Evolutionary conservation across 2,888 invertebrate species (phyloP).

Genomic region (Allolobophora icterica): DNA sequence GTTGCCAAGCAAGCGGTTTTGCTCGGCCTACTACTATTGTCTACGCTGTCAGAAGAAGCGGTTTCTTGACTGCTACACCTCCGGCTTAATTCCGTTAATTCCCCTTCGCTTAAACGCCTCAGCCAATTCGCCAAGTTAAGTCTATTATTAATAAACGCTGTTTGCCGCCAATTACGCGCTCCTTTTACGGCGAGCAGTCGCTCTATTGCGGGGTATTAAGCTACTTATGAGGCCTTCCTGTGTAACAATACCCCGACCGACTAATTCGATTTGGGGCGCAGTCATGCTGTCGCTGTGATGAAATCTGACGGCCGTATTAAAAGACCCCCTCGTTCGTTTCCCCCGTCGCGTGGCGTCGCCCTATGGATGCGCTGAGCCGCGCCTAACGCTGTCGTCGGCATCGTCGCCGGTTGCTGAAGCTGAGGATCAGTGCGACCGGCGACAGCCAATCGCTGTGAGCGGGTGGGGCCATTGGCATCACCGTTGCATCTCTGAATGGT

Average conservation of each 20-base stretch:
- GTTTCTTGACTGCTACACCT: neutral
- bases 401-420: neutral
- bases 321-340: neutral
- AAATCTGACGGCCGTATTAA: neutral
- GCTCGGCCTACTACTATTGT: neutral
- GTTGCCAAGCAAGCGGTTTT: neutral
- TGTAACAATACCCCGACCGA: neutral
- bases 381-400: neutral
- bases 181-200: neutral
- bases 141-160: slow-evolving; percentile 17
- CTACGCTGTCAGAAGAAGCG: neutral
- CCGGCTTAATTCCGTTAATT: neutral
- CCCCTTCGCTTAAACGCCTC: neutral
- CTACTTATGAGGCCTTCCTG: neutral
- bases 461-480: neutral
- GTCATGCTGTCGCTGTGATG: neutral
- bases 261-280: slow-evolving; percentile 1
- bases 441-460: neutral
- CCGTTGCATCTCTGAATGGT: neutral
- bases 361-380: neutral
- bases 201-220: neutral
- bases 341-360: neutral
- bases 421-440: neutral
- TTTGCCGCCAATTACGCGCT: neutral
- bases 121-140: neutral